A percentile compares a stretch with the other conserved stretches of the same genome.
Conservation (phyloP, 2,113 vertebrate genomes). For the Urocolius indicus region DNA sequence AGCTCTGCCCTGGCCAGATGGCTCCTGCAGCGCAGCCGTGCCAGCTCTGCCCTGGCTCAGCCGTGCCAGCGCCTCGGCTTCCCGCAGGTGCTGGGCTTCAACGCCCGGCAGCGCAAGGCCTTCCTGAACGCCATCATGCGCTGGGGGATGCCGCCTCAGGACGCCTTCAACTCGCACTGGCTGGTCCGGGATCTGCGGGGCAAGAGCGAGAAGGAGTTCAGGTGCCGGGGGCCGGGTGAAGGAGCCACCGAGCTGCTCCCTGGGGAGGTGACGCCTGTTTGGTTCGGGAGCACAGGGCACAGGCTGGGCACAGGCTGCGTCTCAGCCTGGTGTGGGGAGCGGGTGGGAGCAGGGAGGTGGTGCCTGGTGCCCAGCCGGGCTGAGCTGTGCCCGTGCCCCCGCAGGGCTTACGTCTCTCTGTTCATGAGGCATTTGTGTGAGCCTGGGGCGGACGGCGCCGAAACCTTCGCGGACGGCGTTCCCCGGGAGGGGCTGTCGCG, state of each 20-base stretch:
- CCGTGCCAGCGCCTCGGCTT: fast-evolving
- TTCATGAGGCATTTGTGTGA: slow-evolving; percentile 98
- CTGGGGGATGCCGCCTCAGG: slow-evolving; percentile 98
- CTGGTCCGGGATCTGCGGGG: slow-evolving; percentile 94
- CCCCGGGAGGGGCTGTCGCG: slow-evolving; percentile 94
- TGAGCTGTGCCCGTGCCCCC: neutral
- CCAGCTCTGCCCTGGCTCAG: neutral
- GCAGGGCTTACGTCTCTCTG: slow-evolving; percentile 95
- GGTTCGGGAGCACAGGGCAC: no score
- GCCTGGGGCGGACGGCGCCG: slow-evolving; percentile 92
- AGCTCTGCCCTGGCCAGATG: neutral
- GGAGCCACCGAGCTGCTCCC: neutral
- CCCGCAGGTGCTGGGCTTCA: slow-evolving; percentile 93
- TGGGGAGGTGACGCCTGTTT: neutral
- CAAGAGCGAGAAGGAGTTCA: slow-evolving; percentile 96
- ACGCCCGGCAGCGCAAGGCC: slow-evolving; percentile 94
- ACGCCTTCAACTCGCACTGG: slow-evolving; percentile 99
- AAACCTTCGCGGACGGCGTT: slow-evolving; percentile 95
- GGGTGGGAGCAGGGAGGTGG: fast-evolving
- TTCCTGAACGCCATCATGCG: slow-evolving; percentile 98
- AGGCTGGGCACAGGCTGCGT: no score
- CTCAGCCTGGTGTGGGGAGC: fast-evolving
- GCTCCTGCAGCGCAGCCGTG: no score
- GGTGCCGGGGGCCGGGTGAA: slow-evolving; percentile 70
- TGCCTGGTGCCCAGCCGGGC: neutral